Evolutionary conservation across 2,113 vertebrate genomes (phyloP).

Genomic region (Myiozetetes cayanensis): DNA sequence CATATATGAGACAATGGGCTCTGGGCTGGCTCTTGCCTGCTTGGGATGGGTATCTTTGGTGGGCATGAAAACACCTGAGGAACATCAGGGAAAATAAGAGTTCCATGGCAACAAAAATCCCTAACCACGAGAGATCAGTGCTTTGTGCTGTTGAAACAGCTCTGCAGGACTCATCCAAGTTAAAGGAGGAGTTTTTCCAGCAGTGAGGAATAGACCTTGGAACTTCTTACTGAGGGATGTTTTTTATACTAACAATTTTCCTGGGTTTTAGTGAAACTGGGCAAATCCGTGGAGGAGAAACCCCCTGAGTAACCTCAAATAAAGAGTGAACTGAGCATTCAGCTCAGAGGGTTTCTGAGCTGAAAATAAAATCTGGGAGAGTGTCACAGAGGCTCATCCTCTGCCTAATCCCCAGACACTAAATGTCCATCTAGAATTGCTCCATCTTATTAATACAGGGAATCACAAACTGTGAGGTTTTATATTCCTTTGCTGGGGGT

Average conservation of each 20-base stretch:
- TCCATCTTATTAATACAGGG: background rate
- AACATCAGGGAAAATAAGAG: background rate
- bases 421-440: background rate
- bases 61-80: background rate
- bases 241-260: background rate
- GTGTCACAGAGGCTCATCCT: background rate
- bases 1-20: background rate
- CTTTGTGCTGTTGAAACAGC: background rate
- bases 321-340: background rate
- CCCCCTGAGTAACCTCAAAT: background rate
- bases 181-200: background rate
- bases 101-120: background rate
- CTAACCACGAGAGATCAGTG: background rate
- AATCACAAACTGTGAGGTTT: background rate
- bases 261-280: background rate
- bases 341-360: background rate
- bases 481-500: constrained; percentile 11
- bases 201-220: background rate
- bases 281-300: background rate
- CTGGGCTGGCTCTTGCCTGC: background rate
- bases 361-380: background rate
- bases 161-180: background rate
- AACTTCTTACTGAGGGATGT: background rate
- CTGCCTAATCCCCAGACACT: background rate
- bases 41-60: background rate